Conservation (phyloP, 2,113 vertebrate genomes). For the Callipepla californica region DNA sequence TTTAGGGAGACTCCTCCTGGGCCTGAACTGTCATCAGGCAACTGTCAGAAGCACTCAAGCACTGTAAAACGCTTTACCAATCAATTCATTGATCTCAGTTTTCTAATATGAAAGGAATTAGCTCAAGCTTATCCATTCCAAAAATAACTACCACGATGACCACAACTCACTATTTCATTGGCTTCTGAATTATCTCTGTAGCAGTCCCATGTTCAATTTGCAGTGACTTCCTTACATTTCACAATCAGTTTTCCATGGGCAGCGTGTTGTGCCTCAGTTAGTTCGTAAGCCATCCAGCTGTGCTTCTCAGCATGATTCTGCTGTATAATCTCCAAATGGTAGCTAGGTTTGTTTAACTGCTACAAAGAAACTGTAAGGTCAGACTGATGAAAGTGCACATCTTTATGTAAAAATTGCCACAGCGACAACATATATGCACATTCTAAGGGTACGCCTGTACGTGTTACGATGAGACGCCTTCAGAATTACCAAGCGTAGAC, state of each 20-base stretch:
- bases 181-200: background rate
- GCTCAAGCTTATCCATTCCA: background rate
- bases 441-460: background rate
- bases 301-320: accelerated
- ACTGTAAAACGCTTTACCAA: background rate
- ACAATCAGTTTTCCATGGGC: background rate
- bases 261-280: background rate
- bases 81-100: background rate
- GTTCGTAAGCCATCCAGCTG: background rate
- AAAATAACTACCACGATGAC: background rate
- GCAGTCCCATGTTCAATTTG: background rate
- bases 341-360: background rate
- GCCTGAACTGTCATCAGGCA: no score
- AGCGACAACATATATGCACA: background rate
- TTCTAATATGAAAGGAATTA: background rate
- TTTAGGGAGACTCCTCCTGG: background rate
- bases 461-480: background rate
- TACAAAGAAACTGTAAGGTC: background rate
- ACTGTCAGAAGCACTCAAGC: background rate
- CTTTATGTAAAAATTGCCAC: background rate
- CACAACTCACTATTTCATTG: background rate
- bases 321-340: background rate
- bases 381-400: background rate
- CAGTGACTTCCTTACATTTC: background rate
- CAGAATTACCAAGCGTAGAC: background rate